A percentile compares a stretch with the other conserved stretches of the same genome.
Evolutionary conservation across 2,113 vertebrate genomes (phyloP).

Genomic region (Daphoenositta chrysoptera): DNA sequence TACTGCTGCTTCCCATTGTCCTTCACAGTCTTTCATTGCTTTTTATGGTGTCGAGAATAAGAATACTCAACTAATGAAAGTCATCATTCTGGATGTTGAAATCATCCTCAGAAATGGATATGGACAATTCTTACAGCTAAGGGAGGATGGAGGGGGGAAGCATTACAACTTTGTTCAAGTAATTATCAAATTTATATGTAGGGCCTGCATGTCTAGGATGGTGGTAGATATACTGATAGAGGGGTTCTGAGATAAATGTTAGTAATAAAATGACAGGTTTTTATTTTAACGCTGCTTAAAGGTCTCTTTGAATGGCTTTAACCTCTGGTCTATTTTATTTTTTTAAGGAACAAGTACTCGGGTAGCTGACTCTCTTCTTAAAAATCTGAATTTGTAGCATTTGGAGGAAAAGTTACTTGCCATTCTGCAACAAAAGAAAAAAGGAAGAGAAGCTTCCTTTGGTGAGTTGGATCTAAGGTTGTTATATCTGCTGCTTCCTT

Average conservation of each 20-base stretch:
- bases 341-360: fast-evolving
- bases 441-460: no score
- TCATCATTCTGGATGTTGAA: not conserved
- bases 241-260: not conserved
- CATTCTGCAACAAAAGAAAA: not conserved
- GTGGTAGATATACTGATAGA: not conserved
- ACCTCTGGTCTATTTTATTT: not conserved
- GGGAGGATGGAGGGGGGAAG: not conserved
- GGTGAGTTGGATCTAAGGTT: not conserved
- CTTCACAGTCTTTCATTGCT: not conserved
- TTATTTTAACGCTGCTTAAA: not conserved
- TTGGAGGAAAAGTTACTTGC: not conserved
- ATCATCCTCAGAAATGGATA: not conserved
- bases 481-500: not conserved
- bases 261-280: not conserved
- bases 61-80: not conserved
- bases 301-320: not conserved
- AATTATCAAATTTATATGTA: not conserved
- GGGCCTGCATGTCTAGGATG: not conserved
- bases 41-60: not conserved
- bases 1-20: not conserved
- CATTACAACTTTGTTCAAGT: not conserved
- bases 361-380: not conserved
- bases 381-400: not conserved
- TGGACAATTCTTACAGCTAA: not conserved